These are phyloP conservation scores for Agapornis canus DNA, from an alignment of 2,797 vertebrate genomes.

Conservation along the genomic window DNA sequence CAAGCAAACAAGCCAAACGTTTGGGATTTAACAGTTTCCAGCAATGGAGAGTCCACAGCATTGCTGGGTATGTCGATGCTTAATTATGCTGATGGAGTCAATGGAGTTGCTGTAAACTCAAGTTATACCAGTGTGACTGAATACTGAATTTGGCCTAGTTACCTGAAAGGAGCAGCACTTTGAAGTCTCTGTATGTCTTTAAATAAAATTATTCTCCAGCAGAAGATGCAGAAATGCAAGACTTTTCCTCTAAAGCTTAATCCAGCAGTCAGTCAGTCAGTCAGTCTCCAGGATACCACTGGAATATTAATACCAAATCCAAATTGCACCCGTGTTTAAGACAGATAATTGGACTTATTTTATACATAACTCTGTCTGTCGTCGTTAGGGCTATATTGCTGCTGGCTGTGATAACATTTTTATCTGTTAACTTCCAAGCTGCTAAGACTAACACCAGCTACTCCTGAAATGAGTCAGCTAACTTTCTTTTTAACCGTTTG, in stretches of 20 bases:
- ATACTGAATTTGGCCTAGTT: constrained; percentile 38
- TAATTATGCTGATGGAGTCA: constrained; percentile 26
- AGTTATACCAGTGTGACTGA: background rate
- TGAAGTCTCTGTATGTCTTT: constrained; percentile 14
- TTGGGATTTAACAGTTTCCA: background rate
- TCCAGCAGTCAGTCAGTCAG: background rate
- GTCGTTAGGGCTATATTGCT: constrained; percentile 52
- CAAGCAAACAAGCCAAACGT: background rate
- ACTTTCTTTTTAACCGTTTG: constrained; percentile 74
- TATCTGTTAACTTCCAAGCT: constrained; percentile 68
- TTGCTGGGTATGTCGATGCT: background rate
- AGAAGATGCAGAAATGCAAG: background rate
- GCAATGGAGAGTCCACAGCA: background rate
- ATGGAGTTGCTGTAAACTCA: constrained; percentile 4
- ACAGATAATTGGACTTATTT: constrained; percentile 38
- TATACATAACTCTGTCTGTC: background rate
- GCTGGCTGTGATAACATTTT: constrained; percentile 69
- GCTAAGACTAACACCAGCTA: constrained; percentile 47
- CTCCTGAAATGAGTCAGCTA: constrained; percentile 73
- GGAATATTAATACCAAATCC: constrained; percentile 27
- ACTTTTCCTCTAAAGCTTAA: background rate
- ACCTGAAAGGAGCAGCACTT: background rate
- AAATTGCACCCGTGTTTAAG: background rate
- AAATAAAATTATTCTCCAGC: constrained; percentile 21
- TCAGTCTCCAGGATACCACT: background rate